phyloP scores from a whole-genome alignment of 2,888 invertebrate species.

The Nephrocerus scutellatus region DNA sequence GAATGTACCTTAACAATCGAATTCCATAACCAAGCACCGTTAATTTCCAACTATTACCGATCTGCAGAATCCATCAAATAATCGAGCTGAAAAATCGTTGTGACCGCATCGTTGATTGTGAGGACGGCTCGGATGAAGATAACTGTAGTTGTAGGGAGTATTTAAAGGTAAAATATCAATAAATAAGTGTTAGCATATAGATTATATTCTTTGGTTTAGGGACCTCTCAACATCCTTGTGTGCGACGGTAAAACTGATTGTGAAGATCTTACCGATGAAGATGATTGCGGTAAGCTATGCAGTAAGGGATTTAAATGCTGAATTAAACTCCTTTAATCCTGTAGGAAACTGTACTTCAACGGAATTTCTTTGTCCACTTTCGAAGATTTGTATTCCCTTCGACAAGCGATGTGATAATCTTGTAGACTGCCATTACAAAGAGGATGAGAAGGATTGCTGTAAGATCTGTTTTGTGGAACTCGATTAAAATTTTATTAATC shows the following conservation, averaged over 20 bases:
- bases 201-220: constrained; percentile 20
- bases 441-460: constrained; percentile 78
- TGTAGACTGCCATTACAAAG: constrained; percentile 59
- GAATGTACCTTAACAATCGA: neutral
- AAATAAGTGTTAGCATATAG: neutral
- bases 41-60: too few relatives aligned
- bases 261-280: constrained; percentile 67
- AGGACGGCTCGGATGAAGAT: constrained; percentile 74
- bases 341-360: constrained; percentile 54
- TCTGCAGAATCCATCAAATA: constrained; percentile 58
- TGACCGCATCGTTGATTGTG: constrained; percentile 65
- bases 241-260: constrained; percentile 74
- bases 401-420: constrained; percentile 59
- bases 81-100: constrained; percentile 58
- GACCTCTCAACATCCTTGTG: constrained; percentile 51
- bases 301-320: neutral
- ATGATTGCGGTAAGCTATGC: constrained; percentile 57
- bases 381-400: constrained; percentile 57
- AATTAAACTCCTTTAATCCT: constrained; percentile 21
- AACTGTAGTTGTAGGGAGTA: constrained; percentile 68
- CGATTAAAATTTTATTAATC: too few relatives aligned
- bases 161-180: constrained; percentile 42
- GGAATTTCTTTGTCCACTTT: constrained; percentile 59
- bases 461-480: too few relatives aligned
- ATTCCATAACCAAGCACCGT: neutral